Evolutionary conservation across 2,797 vertebrate genomes (phyloP), one percentile per base, ranked within the genome.

Genomic region (Hypotaenidia philippensis): DNA sequence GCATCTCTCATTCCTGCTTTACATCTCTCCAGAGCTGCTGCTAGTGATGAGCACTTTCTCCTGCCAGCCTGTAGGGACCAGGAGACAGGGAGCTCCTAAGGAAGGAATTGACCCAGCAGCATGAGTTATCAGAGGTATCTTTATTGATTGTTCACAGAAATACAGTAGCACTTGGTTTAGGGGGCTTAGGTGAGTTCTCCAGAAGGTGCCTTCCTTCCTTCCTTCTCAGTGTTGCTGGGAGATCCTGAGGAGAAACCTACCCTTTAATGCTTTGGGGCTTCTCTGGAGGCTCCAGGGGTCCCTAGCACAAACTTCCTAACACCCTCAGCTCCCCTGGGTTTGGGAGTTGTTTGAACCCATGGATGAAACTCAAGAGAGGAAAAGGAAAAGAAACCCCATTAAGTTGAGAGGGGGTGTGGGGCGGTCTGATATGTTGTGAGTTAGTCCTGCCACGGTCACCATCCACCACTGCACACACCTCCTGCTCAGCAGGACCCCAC

Each of bases 131-230:
- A 94, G 97, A 97, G 96, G 96, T 96, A 95, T 95, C 70, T 96
- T 97, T 97, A 97, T 97, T 97, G 91, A 91, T 88, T 4, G 1
- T 92, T 96, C 65, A 94, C 92, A 95, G 87, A 94, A 91, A 93
- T 95, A 96, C 96, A 96, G 87, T 90, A 93, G 91, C 94, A 94
- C 87, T 96, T 38, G 2, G 49, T 80, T 79, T 50, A 70, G 66
- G 81, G 94, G 89, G 76, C 61, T 72, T 86, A 83, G 78, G 76
- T 0, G 6, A 80, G 72, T 93, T 95, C 89, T 94, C 82, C 89
- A 85, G 88, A 91, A 82, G 57, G 45, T 88, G 79, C 75, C 47
- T 86, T 95, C 66, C 69, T 91, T 95, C 66, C 72, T 91, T 95
- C 66, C 72, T 91, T 89, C 83, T 96, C 74, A 78, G 87, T 61